Evolutionary conservation across 2,797 vertebrate genomes (phyloP).

Genomic region (Kryptolebias ocellatus): DNA sequence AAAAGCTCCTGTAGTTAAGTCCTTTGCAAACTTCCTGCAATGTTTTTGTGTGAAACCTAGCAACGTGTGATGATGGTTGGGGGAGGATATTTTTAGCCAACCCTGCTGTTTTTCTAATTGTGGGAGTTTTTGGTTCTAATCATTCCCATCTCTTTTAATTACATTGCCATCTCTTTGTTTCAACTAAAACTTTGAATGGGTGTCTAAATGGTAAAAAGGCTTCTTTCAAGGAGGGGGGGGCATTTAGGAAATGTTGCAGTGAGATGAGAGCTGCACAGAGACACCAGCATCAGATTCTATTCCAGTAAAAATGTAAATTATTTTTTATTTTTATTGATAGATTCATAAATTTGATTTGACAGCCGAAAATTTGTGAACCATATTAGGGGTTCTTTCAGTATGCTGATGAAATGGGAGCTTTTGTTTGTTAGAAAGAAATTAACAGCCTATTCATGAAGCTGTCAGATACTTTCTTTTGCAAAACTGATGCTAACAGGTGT

Average conservation of each 20-base stretch:
- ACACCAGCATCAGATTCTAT: slow-evolving; percentile 23
- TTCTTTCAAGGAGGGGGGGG: background rate
- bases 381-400: slow-evolving; percentile 3
- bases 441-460: slow-evolving; percentile 9
- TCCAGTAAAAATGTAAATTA: slow-evolving; percentile 31
- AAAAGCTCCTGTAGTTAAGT: slow-evolving; percentile 20
- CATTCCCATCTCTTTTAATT: slow-evolving; percentile 68
- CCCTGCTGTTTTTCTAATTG: slow-evolving; percentile 74
- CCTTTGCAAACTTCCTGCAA: slow-evolving; percentile 50
- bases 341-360: slow-evolving; percentile 34
- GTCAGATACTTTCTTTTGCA: slow-evolving; percentile 16
- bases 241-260: slow-evolving; percentile 8
- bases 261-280: slow-evolving; percentile 31
- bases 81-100: slow-evolving; percentile 71
- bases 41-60: slow-evolving; percentile 63
- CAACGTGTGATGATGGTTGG: slow-evolving; percentile 52
- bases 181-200: slow-evolving; percentile 38
- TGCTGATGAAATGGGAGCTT: slow-evolving; percentile 1
- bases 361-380: slow-evolving; percentile 11
- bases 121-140: slow-evolving; percentile 68
- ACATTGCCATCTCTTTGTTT: slow-evolving; percentile 57
- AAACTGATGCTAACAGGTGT: background rate
- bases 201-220: slow-evolving; percentile 7
- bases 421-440: slow-evolving; percentile 19
- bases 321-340: slow-evolving; percentile 13